Conservation (phyloP, 2,113 vertebrate species). For the Cheirogaleus medius region DNA sequence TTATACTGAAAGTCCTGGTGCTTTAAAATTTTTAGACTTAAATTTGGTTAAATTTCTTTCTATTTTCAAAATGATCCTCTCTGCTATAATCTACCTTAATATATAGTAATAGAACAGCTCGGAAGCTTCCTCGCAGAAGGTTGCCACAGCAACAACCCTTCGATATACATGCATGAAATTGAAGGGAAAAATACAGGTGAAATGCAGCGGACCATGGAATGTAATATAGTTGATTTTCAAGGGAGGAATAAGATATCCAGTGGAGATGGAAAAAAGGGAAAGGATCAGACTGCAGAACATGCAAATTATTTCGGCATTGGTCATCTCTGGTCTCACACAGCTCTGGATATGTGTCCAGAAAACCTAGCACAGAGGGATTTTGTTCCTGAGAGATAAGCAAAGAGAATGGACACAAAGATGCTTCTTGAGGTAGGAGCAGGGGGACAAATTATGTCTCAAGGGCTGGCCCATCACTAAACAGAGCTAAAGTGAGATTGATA, state of each 20-base stretch:
- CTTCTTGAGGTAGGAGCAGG: not conserved
- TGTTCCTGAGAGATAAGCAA: not conserved
- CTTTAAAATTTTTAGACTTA: conserved; percentile 64
- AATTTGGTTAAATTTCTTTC: conserved; percentile 54
- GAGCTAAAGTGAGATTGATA: not conserved
- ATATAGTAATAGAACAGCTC: conserved; percentile 59
- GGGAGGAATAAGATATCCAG: not conserved
- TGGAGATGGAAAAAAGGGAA: not conserved
- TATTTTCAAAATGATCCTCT: conserved; percentile 58
- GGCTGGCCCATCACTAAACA: not conserved
- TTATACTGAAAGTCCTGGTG: not conserved
- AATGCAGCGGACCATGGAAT: not conserved
- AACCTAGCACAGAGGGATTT: not conserved
- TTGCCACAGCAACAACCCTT: conserved; percentile 73
- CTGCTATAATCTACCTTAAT: conserved; percentile 56
- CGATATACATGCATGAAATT: not conserved
- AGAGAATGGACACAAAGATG: not conserved
- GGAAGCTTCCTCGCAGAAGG: conserved; percentile 47
- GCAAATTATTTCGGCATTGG: not conserved
- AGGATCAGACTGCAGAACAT: not conserved
- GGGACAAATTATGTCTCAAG: not conserved
- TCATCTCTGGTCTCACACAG: not conserved
- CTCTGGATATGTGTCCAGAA: not conserved
- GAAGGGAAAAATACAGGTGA: conserved; percentile 19
- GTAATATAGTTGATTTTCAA: conserved; percentile 25